Conservation (phyloP, 2,113 vertebrate species). For the Pantherophis guttatus region DNA sequence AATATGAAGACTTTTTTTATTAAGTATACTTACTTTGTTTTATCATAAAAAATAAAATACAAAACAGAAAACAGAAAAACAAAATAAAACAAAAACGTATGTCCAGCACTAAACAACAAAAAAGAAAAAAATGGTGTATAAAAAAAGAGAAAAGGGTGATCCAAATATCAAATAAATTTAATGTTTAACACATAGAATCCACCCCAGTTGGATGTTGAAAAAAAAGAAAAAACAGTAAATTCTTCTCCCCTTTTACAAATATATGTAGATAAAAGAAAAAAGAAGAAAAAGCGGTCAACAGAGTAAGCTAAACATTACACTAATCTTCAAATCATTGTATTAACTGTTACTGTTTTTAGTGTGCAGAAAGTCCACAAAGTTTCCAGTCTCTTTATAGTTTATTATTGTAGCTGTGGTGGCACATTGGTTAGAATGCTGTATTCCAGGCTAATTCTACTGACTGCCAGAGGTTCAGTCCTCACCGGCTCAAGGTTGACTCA, state of each 20-base stretch:
- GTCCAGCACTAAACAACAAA: too few species aligned
- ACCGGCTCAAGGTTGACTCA: too few species aligned
- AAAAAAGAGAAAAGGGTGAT: background rate
- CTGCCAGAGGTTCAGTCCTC: too few species aligned
- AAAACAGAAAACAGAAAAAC: background rate
- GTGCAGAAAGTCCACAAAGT: background rate
- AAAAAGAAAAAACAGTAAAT: background rate
- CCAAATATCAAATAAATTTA: background rate
- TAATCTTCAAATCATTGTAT: background rate
- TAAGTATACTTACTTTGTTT: background rate
- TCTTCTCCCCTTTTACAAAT: background rate
- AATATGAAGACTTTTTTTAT: background rate
- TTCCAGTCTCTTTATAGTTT: background rate
- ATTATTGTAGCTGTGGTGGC: too few species aligned
- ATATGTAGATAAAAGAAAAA: background rate
- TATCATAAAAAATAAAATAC: background rate
- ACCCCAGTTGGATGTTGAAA: background rate
- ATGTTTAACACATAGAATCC: background rate
- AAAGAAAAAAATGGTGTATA: background rate
- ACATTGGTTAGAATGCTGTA: too few species aligned
- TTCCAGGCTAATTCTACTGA: too few species aligned
- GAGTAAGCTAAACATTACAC: background rate
- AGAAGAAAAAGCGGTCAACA: background rate
- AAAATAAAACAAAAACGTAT: background rate
- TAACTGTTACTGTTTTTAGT: background rate